Base-by-base conservation (phyloP, 2,797 vertebrate genomes). In the Lagothrix lagotricha region DNA sequence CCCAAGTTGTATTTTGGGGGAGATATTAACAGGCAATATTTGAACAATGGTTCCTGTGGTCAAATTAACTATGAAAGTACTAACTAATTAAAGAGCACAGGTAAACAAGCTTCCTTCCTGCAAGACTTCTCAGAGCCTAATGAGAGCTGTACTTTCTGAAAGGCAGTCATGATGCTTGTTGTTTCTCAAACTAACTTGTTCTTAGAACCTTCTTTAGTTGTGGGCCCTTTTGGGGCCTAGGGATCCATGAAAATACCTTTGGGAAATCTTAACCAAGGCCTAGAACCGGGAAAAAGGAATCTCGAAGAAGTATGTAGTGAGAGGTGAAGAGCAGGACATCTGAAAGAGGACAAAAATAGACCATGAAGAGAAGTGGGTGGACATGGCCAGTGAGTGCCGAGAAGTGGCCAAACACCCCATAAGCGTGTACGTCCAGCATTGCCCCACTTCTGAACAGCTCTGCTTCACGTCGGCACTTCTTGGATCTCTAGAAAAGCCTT, bases 11-110 rank as follows among this genome's bases (percentile, higher is more conserved):
- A 75, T 54, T 48, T 81, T 75, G 7, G 48, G 54, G 39, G 33
- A 67, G 6, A 3, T 61, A 1, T 82, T 58, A 84, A 67, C 67
- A 72, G 28, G 28, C 13, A 88, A 30, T 22, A 94, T 93, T 52
- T 85, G 67, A 90, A 97, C 87, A 89, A 9, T 41, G 41, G 41
- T 26, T 95, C 76, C 28, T 96, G 44, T 12, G 33, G 67, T 70
- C 41, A 54, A 95, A 92, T 64, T 93, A 75, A 88, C 70, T 41
- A 64, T 22, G 61, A 58, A 88, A 81, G 17, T 57, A 57, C 52
- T 41, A 67, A 80, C 52, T 8, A 44, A 80, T 24, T 7, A 46
- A 93, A 39, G 72, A 48, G 12, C 36, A 46, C 52, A 79, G 1
- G 17, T 11, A 30, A 10, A 61, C 11, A 28, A 58, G 30, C 36